A percentile compares a stretch with the other conserved stretches of the same genome.
These are phyloP conservation scores for Blastobasis adustella DNA, from an alignment of 2,888 invertebrate species.

Conservation along the genomic window DNA sequence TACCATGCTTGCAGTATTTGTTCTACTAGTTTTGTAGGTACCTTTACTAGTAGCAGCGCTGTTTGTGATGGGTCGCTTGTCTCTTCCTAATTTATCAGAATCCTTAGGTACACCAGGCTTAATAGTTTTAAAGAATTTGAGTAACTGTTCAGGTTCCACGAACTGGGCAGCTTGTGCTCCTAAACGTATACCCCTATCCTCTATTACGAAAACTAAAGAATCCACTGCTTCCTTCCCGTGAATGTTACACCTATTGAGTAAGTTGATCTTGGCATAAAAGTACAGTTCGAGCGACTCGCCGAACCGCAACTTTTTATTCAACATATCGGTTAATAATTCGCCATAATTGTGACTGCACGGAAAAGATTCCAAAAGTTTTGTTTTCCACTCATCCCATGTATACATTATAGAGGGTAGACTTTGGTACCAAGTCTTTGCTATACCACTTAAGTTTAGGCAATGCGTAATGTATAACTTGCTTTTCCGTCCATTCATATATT, in stretches of 20 bases:
- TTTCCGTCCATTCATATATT: conserved; percentile 4
- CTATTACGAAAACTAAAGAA: conserved; percentile 14
- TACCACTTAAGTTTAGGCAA: conserved; percentile 3
- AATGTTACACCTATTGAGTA: conserved; percentile 15
- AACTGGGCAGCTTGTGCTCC: conserved; percentile 17
- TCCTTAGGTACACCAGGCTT: conserved; percentile 3
- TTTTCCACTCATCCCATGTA: conserved; percentile 17
- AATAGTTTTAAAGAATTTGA: conserved; percentile 13
- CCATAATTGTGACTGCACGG: conserved; percentile 14
- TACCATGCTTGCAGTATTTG: too few species aligned
- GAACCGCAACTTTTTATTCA: conserved; percentile 3
- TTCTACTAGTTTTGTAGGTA: too few species aligned
- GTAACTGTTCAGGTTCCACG: conserved; percentile 10
- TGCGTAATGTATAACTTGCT: conserved; percentile 1
- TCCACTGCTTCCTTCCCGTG: conserved; percentile 14
- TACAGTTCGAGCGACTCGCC: conserved; percentile 4
- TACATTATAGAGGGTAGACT: conserved; percentile 11
- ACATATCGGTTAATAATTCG: conserved; percentile 13
- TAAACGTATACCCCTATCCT: conserved; percentile 13
- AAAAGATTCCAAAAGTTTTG: conserved; percentile 15
- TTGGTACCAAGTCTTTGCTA: conserved; percentile 16
- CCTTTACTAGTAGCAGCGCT: too few species aligned
- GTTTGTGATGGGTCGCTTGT: too few species aligned
- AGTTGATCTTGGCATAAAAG: conserved; percentile 13
- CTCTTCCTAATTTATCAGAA: too few species aligned